Percentiles rank a stretch among this genome's conserved stretches.
phyloP scores from a whole-genome alignment of 2,797 vertebrate species.

The Schizopygopsis pylzovi region DNA sequence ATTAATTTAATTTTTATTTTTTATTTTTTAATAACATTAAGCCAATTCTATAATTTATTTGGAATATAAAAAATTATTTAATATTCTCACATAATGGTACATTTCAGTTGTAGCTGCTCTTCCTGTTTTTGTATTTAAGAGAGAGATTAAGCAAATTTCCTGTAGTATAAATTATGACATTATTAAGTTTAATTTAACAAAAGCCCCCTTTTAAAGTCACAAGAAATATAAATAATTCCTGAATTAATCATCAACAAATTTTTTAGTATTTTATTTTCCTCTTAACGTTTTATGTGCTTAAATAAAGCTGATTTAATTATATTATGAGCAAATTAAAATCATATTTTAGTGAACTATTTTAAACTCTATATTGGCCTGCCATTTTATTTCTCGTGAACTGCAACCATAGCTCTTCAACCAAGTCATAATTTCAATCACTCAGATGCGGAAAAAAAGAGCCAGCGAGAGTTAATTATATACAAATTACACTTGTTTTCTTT shows the following conservation, averaged over 20 bases:
- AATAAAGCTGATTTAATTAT: not conserved
- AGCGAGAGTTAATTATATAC: constrained; percentile 35
- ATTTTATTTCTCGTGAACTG: not conserved
- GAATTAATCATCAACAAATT: not conserved
- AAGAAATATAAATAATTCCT: not conserved
- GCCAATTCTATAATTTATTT: not conserved
- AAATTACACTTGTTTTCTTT: constrained; percentile 35
- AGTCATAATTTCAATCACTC: constrained; percentile 23
- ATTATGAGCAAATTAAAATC: not conserved
- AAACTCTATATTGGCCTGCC: not conserved
- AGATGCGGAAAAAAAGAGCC: constrained; percentile 15
- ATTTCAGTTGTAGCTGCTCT: not conserved
- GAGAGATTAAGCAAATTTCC: too few relatives aligned
- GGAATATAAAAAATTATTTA: not conserved
- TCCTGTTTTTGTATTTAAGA: not conserved
- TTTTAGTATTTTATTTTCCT: not conserved
- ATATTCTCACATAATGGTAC: not conserved
- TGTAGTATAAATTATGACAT: not conserved
- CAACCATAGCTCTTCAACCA: constrained; percentile 3
- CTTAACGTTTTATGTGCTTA: not conserved
- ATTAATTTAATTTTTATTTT: not conserved
- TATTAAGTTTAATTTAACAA: not conserved
- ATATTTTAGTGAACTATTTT: constrained; percentile 8
- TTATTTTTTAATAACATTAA: not conserved
- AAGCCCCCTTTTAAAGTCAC: not conserved